Conservation (phyloP, 2,113 vertebrate genomes). For the Malurus cyaneus region DNA sequence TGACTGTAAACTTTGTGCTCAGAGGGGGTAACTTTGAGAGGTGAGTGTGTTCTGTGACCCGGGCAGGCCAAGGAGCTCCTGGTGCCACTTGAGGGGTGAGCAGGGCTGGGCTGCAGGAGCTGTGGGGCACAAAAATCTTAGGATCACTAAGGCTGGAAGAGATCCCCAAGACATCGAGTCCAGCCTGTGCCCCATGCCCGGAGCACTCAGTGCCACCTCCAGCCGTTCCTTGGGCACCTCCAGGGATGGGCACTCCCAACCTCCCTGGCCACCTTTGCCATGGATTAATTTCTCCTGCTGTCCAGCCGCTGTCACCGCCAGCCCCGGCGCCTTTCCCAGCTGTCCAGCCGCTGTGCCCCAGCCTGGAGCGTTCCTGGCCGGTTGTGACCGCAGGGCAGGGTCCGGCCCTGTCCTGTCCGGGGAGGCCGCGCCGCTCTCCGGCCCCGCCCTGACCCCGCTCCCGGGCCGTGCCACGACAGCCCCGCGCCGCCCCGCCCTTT, state of each 20-base stretch:
- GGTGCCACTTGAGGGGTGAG: not conserved
- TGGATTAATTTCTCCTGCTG: not conserved
- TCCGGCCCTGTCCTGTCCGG: not conserved
- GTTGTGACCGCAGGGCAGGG: not conserved
- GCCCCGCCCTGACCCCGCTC: not conserved
- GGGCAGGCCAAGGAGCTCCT: too few relatives aligned
- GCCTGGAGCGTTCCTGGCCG: not conserved
- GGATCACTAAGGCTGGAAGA: rapidly evolving
- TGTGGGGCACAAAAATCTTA: rapidly evolving
- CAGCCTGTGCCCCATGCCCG: not conserved
- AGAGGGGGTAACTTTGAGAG: not conserved
- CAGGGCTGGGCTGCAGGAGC: not conserved
- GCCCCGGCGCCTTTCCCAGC: rapidly evolving
- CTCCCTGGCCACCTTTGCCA: rapidly evolving
- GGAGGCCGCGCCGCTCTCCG: not conserved
- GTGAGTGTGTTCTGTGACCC: not conserved
- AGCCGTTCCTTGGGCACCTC: rapidly evolving
- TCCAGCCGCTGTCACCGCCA: not conserved
- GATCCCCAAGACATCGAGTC: too few relatives aligned
- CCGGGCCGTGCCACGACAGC: not conserved
- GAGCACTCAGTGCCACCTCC: not conserved
- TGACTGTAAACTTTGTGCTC: not conserved
- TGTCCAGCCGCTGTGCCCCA: not conserved
- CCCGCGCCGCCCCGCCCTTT: not conserved
- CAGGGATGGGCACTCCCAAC: not conserved